Percentiles rank a stretch among this genome's conserved stretches.
Evolutionary conservation across 2,113 vertebrate genomes (phyloP).

Genomic region (Ochotona princeps): DNA sequence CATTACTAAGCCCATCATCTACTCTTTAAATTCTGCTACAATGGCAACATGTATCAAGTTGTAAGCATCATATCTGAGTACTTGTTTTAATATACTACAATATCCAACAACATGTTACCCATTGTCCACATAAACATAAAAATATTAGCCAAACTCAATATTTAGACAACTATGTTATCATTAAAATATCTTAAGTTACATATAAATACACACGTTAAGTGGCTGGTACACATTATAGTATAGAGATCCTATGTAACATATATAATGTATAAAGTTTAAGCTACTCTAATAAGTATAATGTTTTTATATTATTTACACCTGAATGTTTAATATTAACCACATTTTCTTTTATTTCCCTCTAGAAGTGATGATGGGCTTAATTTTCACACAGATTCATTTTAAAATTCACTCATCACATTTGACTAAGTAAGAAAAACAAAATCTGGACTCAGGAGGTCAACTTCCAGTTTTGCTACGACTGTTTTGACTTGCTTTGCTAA

Average conservation of each 20-base stretch:
- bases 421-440: constrained; percentile 23
- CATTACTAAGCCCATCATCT: neutral
- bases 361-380: constrained; percentile 3
- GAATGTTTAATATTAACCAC: neutral
- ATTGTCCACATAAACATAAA: neutral
- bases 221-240: neutral
- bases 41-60: neutral
- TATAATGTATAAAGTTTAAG: neutral
- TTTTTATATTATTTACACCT: neutral
- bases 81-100: neutral
- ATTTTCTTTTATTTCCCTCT: neutral
- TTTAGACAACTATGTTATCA: neutral
- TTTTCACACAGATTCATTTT: constrained; percentile 25
- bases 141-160: constrained; percentile 24
- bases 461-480: neutral
- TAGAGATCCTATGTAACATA: neutral
- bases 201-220: neutral
- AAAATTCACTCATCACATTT: neutral
- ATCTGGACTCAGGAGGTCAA: neutral
- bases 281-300: constrained; percentile 3
- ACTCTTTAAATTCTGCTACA: neutral
- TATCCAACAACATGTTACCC: constrained; percentile 9
- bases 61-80: neutral
- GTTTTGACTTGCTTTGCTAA: neutral
- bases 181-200: constrained; percentile 5